Base-by-base conservation (phyloP, 2,888 invertebrate species). In the Toxonevra muliebris region DNA sequence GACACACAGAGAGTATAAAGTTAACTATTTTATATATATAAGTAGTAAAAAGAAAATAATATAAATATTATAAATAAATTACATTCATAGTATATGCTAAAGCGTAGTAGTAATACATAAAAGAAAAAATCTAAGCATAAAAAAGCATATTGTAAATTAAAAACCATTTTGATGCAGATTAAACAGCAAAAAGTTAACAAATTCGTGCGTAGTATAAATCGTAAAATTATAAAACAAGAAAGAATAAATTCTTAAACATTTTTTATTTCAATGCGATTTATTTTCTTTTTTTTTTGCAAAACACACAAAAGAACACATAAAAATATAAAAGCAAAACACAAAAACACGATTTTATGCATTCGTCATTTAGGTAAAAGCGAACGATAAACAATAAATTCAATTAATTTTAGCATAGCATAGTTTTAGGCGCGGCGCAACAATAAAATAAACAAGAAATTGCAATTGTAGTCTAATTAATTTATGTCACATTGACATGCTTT, bases 21-120 rank as follows among this genome's bases (percentile, higher is more conserved):
- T 81, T 81, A 81, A 81, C 81, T 81, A 81, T 81, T 81, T 81
- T 76, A 80, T 82, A 82, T 71, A 66, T 78, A 80, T 71, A 77
- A 70, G 52, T 59, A 65, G 52, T 40, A 41, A 64, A 76, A 58
- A 60, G 54, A 30, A 61, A 57, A 57, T 41, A 52, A 53, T 42
- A 52, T 61, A 2, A 68, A 62, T 65, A 48, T 17, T 19, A 52
- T 58, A 55, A 8, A 48, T 13, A 60, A 43, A 15, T n/a, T 54
- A 53, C 42, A 30, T 53, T n/a, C n/a, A 50, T 30, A 30, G 30
- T 30, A 30, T 30, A 30, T 30, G 30, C 30, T 30, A 30, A 30
- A 30, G 30, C 30, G 30, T 30, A 30, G 30, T 30, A 50, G 52
- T 53, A n/a, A n/a, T n/a, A 40, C 41, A 13, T 64, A 45, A 4